phyloP scores from a whole-genome alignment of 2,797 vertebrate species.

The Orestias chungarensis region DNA sequence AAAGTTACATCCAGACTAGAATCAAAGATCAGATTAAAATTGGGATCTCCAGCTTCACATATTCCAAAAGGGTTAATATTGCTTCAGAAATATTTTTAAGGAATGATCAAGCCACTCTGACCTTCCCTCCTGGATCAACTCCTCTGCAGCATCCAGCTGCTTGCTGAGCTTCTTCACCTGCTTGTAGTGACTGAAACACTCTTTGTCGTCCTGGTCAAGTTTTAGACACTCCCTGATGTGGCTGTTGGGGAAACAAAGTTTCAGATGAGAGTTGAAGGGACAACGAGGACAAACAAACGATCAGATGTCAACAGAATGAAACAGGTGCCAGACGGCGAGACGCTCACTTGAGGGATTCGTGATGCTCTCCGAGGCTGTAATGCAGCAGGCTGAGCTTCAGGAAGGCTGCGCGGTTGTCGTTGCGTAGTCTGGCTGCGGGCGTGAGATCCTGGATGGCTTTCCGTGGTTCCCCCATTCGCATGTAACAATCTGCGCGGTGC shows the following conservation, averaged over 20 bases:
- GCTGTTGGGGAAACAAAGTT: conserved; percentile 48
- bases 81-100: not conserved
- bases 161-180: conserved; percentile 87
- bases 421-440: conserved; percentile 81
- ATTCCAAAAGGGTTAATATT: not conserved
- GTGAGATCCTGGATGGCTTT: conserved; percentile 86
- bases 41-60: not conserved
- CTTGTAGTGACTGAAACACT: conserved; percentile 87
- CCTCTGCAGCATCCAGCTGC: conserved; percentile 84
- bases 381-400: conserved; percentile 84
- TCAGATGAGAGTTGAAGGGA: not conserved
- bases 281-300: not conserved
- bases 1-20: no score
- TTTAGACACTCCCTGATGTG: conserved; percentile 86
- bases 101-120: conserved; percentile 38
- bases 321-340: not conserved
- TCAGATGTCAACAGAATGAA: not conserved
- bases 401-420: conserved; percentile 85
- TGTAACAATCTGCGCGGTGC: conserved; percentile 83
- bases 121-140: conserved; percentile 80
- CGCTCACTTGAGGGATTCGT: conserved; percentile 82
- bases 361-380: conserved; percentile 83
- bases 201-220: conserved; percentile 87
- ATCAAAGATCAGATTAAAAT: not conserved
- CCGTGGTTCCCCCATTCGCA: conserved; percentile 80